Percentiles rank a stretch among this genome's conserved stretches.
phyloP scores from a whole-genome alignment of 2,113 vertebrate species.

The Bos javanicus region DNA sequence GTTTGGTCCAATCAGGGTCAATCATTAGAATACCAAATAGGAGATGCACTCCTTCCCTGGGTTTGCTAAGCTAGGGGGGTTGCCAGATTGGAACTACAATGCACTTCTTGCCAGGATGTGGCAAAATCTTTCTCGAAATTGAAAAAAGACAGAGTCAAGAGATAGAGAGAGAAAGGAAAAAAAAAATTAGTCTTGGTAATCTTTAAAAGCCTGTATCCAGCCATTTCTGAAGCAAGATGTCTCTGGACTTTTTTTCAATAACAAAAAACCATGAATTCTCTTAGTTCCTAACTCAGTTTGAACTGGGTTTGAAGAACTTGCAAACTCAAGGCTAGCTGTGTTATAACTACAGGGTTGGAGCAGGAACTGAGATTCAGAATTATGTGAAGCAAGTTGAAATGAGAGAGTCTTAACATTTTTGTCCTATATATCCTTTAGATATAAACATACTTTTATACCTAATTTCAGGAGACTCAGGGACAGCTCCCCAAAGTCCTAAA shows the following conservation, averaged over 20 bases:
- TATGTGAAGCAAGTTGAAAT: background rate
- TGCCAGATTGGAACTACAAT: background rate
- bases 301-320: background rate
- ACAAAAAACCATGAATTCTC: background rate
- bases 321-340: background rate
- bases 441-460: background rate
- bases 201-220: background rate
- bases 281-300: background rate
- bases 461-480: background rate
- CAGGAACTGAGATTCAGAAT: background rate
- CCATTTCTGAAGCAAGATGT: background rate
- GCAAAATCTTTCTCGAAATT: background rate
- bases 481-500: background rate
- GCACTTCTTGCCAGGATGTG: background rate
- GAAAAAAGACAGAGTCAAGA: background rate
- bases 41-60: background rate
- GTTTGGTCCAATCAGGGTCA: background rate
- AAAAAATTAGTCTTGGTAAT: background rate
- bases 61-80: background rate
- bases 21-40: background rate
- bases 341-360: background rate
- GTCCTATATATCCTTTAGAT: background rate
- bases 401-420: background rate
- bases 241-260: background rate
- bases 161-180: background rate